A percentile compares a stretch with the other conserved stretches of the same genome.
Evolutionary conservation across 2,888 invertebrate species (phyloP).

Genomic region (Himalopsyche kuldschensis): DNA sequence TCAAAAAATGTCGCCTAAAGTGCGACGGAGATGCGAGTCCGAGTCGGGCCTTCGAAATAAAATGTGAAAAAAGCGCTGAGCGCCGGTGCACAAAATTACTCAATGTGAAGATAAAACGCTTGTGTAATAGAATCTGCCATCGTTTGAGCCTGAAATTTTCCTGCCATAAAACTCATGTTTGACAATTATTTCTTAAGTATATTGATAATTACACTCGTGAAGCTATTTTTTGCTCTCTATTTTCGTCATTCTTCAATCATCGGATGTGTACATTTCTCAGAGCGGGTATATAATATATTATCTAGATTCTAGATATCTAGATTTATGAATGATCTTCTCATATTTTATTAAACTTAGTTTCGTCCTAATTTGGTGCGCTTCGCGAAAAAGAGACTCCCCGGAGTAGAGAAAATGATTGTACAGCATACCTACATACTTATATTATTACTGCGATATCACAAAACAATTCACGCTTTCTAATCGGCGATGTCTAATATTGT

Average conservation of each 20-base stretch:
- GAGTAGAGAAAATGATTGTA: not conserved
- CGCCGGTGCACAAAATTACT: not conserved
- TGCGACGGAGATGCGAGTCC: no score
- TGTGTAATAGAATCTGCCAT: constrained; percentile 33
- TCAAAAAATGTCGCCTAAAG: no score
- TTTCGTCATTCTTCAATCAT: constrained; percentile 14
- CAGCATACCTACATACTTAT: not conserved
- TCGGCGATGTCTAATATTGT: constrained; percentile 3
- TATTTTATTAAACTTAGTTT: not conserved
- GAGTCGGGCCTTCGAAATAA: not conserved
- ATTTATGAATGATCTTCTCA: not conserved
- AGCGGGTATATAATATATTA: not conserved
- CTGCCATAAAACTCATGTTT: constrained; percentile 31
- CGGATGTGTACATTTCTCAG: constrained; percentile 19
- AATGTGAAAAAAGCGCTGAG: not conserved
- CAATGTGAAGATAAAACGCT: constrained; percentile 8
- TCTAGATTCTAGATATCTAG: no score
- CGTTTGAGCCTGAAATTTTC: constrained; percentile 34
- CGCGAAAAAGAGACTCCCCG: not conserved
- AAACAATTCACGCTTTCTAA: constrained; percentile 19
- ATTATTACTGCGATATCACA: not conserved
- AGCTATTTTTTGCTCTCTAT: constrained; percentile 27
- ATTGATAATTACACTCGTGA: constrained; percentile 7
- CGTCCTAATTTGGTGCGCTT: constrained; percentile 2
- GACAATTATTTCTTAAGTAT: constrained; percentile 10